Evolutionary conservation across 2,113 vertebrate genomes (phyloP), one percentile per base, ranked within the genome.

Genomic region (Scytalopus superciliaris): DNA sequence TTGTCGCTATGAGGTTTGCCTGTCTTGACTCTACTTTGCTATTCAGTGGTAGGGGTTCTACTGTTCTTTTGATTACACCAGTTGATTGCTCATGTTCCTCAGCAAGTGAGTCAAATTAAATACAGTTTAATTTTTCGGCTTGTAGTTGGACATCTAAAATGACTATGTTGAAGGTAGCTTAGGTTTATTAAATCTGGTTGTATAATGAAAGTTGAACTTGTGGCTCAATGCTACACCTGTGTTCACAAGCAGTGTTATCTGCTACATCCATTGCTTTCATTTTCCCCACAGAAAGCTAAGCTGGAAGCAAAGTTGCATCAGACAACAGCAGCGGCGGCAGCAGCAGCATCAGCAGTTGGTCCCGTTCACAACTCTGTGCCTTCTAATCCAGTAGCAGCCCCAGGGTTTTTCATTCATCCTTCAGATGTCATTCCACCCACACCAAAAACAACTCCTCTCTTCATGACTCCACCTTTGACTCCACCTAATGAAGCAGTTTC

Each of bases 221-320:
- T 64, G 72, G 52, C 72, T 93, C 82, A 70, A 0, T 78, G 40
- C 37, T 90, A 17, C 31, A 68, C 9, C 33, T 50, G 6, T 37
- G 27, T 86, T 91, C 66, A 30, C 22, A 94, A 86, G 70, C 87
- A 74, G 49, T 66, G 28, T 82, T 94, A 63, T 91, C 83, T 92
- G 87, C 93, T 96, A 93, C 88, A 96, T 96, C 53, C 80, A 7
- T 84, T 95, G 72, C 62, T 96, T 97, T 96, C 85, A 40, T 97
- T 96, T 97, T 97, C 92, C 73, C 80, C 96, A 87, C 98, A 99
- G 99, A 99, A 99, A 96, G 99, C 99, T 50, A 99, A 99, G 94
- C 98, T 99, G 96, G 99, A 99, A 98, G 99, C 99, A 93, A 99
- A 99, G 96, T 98, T 99, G 60, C 99, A 99, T 95, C 99, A 99